Evolutionary conservation across 2,113 vertebrate genomes (phyloP).

Genomic region (Zosterops borbonicus): DNA sequence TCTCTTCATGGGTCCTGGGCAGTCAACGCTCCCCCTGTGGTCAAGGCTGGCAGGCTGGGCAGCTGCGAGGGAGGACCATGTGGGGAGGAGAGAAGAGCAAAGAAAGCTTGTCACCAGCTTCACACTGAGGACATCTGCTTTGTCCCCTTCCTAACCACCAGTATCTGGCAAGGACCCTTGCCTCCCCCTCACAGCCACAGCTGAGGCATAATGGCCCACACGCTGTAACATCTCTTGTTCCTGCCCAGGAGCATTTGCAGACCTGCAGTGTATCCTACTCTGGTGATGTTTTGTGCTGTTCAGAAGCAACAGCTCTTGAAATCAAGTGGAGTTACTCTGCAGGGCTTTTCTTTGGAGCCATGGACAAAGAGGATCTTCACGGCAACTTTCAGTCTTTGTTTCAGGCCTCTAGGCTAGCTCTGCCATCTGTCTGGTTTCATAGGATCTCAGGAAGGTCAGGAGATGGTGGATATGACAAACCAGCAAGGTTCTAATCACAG

Average conservation of each 20-base stretch:
- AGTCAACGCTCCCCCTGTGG: background rate
- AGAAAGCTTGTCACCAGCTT: background rate
- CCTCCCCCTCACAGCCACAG: background rate
- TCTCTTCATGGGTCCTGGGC: background rate
- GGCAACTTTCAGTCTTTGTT: background rate
- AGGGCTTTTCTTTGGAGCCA: fast-evolving
- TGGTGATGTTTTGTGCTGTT: background rate
- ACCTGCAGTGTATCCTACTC: background rate
- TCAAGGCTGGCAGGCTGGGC: background rate
- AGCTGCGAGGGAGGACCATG: fast-evolving
- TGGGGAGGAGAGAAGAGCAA: background rate
- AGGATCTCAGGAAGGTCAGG: background rate
- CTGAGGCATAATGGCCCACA: background rate
- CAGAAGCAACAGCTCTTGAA: background rate
- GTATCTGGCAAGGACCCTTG: background rate
- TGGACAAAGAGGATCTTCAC: background rate
- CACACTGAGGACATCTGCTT: constrained; percentile 29
- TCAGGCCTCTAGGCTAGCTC: background rate
- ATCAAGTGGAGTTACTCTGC: background rate
- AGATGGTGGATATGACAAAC: background rate
- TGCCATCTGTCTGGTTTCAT: background rate
- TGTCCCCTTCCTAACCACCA: background rate
- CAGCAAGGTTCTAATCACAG: background rate
- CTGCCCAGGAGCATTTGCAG: background rate
- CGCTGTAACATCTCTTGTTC: background rate